Conservation (phyloP, 1,140 invertebrate genomes). For the Leucophenga varia region DNA sequence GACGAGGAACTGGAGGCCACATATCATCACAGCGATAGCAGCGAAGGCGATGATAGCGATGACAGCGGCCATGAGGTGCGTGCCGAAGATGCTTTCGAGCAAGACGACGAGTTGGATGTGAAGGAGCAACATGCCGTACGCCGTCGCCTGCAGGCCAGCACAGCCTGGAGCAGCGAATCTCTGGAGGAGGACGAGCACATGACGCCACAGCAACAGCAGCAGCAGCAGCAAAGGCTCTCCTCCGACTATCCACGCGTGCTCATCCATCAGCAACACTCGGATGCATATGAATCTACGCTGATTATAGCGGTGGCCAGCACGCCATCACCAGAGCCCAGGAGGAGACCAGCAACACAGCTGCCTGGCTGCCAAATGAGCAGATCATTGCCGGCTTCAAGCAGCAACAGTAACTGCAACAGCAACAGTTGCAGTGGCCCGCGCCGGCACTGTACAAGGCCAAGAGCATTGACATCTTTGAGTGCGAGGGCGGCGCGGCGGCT, state of each 20-base stretch:
- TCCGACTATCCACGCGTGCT: slow-evolving; percentile 41
- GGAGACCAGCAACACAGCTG: neutral
- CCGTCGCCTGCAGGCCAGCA: slow-evolving; percentile 26
- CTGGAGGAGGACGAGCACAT: slow-evolving; percentile 7
- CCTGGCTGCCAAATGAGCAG: slow-evolving; percentile 42
- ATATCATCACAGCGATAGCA: slow-evolving; percentile 36
- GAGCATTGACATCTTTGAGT: slow-evolving; percentile 52
- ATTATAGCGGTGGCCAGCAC: slow-evolving; percentile 37
- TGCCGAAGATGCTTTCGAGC: no score
- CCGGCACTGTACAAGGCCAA: slow-evolving; percentile 39
- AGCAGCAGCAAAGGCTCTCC: no score
- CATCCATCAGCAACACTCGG: slow-evolving; percentile 50
- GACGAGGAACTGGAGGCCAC: slow-evolving; percentile 37
- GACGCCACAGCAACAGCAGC: neutral
- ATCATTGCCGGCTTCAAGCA: slow-evolving; percentile 33
- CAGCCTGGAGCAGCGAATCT: slow-evolving; percentile 39
- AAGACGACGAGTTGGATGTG: no score
- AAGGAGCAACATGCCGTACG: no score
- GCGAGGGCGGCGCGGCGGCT: slow-evolving; percentile 8
- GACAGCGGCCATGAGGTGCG: no score
- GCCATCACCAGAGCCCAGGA: neutral
- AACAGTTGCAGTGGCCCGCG: no score
- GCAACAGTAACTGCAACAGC: slow-evolving; percentile 9
- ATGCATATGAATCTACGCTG: slow-evolving; percentile 45
- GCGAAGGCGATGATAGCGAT: slow-evolving; percentile 21